Conservation (phyloP, 2,797 vertebrate genomes). For the Danio albolineatus region DNA sequence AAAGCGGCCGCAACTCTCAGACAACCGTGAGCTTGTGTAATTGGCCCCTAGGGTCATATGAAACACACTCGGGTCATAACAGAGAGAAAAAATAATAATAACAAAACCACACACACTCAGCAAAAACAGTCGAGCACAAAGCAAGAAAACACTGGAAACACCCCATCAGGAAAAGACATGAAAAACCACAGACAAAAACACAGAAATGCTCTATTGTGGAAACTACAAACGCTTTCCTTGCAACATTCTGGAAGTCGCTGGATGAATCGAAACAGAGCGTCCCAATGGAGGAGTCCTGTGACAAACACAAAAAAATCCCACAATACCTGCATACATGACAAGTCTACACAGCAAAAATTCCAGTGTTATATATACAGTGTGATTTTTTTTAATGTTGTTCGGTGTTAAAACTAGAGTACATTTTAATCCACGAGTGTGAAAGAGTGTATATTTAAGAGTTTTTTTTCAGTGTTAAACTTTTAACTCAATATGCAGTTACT, state of each 20-base stretch:
- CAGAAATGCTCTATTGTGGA: constrained; percentile 12
- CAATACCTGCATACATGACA: neutral
- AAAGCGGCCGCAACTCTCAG: neutral
- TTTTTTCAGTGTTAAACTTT: no score
- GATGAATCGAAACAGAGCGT: neutral
- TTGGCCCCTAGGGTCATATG: neutral
- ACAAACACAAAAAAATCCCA: neutral
- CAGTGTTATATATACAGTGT: no score
- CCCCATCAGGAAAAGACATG: constrained; percentile 22
- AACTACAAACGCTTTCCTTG: constrained; percentile 11
- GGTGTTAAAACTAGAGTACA: no score
- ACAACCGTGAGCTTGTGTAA: neutral
- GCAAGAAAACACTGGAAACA: neutral
- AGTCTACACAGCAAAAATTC: no score
- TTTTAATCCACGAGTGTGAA: no score
- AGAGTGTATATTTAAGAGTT: no score
- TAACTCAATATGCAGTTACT: no score
- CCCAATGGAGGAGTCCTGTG: neutral
- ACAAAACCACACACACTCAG: constrained; percentile 3
- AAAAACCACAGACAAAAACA: constrained; percentile 1
- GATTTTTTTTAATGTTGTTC: no score
- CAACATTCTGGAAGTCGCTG: neutral
- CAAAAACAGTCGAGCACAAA: constrained; percentile 23
- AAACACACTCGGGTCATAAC: constrained; percentile 5
- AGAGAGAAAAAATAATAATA: neutral